Conservation (phyloP, 2,113 vertebrate genomes). For the Phalacrocorax pelagicus region DNA sequence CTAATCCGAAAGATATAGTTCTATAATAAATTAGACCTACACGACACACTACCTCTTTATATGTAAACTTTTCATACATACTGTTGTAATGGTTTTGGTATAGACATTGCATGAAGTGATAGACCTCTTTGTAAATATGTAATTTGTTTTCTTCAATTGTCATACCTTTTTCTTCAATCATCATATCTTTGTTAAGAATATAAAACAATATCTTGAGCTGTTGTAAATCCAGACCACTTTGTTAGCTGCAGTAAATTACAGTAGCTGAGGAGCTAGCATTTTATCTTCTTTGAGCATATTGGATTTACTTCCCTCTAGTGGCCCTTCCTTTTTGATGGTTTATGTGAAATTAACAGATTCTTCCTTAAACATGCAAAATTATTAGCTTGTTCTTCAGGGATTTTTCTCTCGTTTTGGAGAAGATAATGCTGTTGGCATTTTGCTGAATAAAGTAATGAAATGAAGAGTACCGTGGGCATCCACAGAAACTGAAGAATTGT, state of each 20-base stretch:
- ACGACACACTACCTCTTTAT: not conserved
- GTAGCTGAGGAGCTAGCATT: not conserved
- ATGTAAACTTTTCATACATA: not conserved
- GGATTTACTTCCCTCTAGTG: slow-evolving; percentile 7
- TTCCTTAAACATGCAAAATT: not conserved
- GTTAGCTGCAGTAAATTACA: not conserved
- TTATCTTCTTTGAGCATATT: not conserved
- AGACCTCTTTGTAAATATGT: not conserved
- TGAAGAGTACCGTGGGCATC: not conserved
- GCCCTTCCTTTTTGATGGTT: not conserved
- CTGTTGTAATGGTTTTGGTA: not conserved
- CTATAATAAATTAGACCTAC: not conserved
- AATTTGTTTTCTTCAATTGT: not conserved
- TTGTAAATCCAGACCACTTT: not conserved
- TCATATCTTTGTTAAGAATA: not conserved
- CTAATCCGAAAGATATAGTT: not conserved
- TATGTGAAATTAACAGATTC: not conserved
- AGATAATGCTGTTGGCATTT: not conserved
- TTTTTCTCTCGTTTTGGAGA: not conserved
- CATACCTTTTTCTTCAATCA: not conserved
- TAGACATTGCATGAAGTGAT: not conserved
- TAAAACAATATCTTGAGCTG: not conserved
- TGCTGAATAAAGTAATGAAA: not conserved
- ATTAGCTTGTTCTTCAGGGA: not conserved
- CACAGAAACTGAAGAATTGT: not conserved